Evolutionary conservation across 2,888 invertebrate species (phyloP).

Genomic region (Campoletis raptor): DNA sequence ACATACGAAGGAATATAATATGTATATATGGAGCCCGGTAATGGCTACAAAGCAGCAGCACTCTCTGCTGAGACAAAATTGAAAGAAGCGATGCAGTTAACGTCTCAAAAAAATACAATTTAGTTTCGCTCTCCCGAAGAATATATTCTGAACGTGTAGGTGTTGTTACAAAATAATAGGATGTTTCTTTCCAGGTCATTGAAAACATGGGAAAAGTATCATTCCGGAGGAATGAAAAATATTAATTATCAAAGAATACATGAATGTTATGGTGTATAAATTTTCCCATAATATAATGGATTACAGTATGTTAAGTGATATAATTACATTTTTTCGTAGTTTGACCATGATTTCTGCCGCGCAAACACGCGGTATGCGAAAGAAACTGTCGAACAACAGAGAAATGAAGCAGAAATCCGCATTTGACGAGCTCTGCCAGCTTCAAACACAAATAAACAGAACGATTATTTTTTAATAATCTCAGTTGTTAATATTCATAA

Average conservation of each 20-base stretch:
- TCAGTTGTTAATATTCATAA: neutral
- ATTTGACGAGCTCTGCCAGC: neutral
- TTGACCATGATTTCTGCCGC: neutral
- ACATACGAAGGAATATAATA: conserved; percentile 6
- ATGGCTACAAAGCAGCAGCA: neutral
- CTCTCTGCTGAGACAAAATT: conserved; percentile 48
- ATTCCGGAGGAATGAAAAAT: neutral
- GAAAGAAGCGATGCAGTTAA: conserved; percentile 48
- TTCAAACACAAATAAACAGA: neutral
- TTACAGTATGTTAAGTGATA: neutral
- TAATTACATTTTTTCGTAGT: neutral
- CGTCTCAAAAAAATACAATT: conserved; percentile 47
- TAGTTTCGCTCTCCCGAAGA: conserved; percentile 29
- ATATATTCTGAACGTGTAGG: conserved; percentile 17
- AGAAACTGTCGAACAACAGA: neutral
- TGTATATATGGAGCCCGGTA: neutral
- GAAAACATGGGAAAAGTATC: conserved; percentile 1
- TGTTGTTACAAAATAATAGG: conserved; percentile 1
- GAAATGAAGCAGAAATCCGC: neutral
- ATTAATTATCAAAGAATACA: neutral
- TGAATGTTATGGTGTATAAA: neutral
- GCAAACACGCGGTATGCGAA: neutral
- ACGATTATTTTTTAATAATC: neutral
- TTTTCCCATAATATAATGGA: neutral
- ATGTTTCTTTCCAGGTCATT: neutral